A percentile compares a stretch with the other conserved stretches of the same genome.
Evolutionary conservation across 2,888 invertebrate genomes (phyloP).

Genomic region (Cantharis nigra): DNA sequence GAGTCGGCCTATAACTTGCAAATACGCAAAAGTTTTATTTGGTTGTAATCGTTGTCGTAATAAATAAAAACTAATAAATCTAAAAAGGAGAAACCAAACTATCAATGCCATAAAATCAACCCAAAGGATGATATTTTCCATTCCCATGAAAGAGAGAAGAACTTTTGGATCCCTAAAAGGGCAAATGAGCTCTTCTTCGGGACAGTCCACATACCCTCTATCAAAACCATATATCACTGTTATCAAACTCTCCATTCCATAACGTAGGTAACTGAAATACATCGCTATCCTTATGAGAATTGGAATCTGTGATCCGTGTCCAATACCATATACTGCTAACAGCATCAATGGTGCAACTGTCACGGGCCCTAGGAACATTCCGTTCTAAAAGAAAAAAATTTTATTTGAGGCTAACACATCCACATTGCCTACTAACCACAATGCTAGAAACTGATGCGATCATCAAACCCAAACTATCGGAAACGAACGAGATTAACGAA

Average conservation of each 20-base stretch:
- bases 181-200: slow-evolving; percentile 71
- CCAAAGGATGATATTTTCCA: slow-evolving; percentile 72
- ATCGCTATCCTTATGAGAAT: slow-evolving; percentile 80
- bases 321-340: slow-evolving; percentile 84
- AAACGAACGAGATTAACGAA: slow-evolving; percentile 72
- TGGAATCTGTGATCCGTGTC: slow-evolving; percentile 64
- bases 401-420: not conserved
- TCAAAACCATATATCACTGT: slow-evolving; percentile 77
- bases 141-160: slow-evolving; percentile 75
- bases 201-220: slow-evolving; percentile 75
- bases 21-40: slow-evolving; percentile 71
- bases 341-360: slow-evolving; percentile 86
- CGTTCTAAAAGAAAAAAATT: slow-evolving; percentile 64
- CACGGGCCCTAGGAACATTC: slow-evolving; percentile 89
- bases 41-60: slow-evolving; percentile 73
- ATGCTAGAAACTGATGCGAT: slow-evolving; percentile 76
- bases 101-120: slow-evolving; percentile 68
- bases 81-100: slow-evolving; percentile 66
- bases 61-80: slow-evolving; percentile 71
- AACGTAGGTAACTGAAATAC: slow-evolving; percentile 81
- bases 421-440: slow-evolving; percentile 64
- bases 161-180: slow-evolving; percentile 75
- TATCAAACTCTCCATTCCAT: slow-evolving; percentile 70
- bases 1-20: slow-evolving; percentile 70
- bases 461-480: slow-evolving; percentile 77